phyloP scores from a whole-genome alignment of 2,888 invertebrate genomes.

The Drosophila greeni region DNA sequence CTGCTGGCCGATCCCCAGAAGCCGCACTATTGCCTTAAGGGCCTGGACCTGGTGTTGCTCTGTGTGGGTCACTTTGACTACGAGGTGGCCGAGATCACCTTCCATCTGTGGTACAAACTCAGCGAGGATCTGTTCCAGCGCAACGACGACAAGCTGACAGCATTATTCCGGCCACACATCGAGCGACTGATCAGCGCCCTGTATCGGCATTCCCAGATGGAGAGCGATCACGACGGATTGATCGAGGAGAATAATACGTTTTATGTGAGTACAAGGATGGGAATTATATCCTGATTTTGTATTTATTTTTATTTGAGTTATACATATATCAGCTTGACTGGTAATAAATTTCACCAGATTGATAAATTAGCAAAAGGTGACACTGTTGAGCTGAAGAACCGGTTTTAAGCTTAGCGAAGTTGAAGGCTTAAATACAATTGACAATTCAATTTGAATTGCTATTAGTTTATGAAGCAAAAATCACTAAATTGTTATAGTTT shows the following conservation, averaged over 20 bases:
- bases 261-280: slow-evolving; percentile 79
- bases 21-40: slow-evolving; percentile 88
- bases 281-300: background rate
- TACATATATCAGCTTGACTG: background rate
- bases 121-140: slow-evolving; percentile 96
- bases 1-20: slow-evolving; percentile 84
- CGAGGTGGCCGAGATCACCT: slow-evolving; percentile 95
- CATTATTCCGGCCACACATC: slow-evolving; percentile 92
- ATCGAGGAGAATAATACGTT: slow-evolving; percentile 92
- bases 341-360: slow-evolving; percentile 1
- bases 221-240: slow-evolving; percentile 93
- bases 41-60: slow-evolving; percentile 91
- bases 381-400: background rate
- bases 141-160: slow-evolving; percentile 88
- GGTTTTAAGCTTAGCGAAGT: background rate
- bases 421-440: background rate
- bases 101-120: slow-evolving; percentile 97
- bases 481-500: background rate
- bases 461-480: background rate
- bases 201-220: slow-evolving; percentile 96
- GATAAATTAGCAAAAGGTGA: background rate
- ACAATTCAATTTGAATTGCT: background rate
- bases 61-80: slow-evolving; percentile 99
- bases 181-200: slow-evolving; percentile 93
- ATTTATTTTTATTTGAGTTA: too few relatives aligned